These are phyloP conservation scores for Amphiura filiformis DNA, from an alignment of 35 echinoderm and acorn worm genomes.

Conservation along the genomic window DNA sequence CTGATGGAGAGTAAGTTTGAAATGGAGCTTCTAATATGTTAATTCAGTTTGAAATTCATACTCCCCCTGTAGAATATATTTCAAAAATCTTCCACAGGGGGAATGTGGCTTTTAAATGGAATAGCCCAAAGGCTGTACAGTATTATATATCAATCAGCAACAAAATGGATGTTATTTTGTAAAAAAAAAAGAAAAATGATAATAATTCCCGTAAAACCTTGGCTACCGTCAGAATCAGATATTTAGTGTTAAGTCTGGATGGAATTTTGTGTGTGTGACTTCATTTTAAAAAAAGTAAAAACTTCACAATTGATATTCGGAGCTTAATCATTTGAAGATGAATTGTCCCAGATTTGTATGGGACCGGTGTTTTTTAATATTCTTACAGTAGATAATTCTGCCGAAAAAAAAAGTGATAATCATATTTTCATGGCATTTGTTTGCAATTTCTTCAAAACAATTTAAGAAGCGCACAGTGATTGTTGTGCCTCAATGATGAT, in stretches of 20 bases:
- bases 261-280: slow-evolving; percentile 7
- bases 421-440: background rate
- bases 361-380: background rate
- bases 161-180: background rate
- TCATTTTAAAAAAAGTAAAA: background rate
- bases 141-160: slow-evolving; percentile 1
- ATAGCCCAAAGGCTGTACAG: slow-evolving; percentile 5
- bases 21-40: no score
- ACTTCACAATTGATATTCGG: background rate
- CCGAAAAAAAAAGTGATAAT: background rate
- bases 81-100: no score
- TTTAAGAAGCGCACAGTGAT: background rate
- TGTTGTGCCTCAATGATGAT: background rate
- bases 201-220: background rate
- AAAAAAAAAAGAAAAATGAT: background rate
- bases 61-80: no score
- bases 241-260: background rate
- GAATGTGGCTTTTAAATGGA: no score
- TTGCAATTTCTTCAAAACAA: slow-evolving; percentile 1
- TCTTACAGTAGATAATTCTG: background rate
- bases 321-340: background rate
- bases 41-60: no score
- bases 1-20: no score
- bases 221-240: background rate
- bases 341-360: background rate